These are phyloP conservation scores for Bilobella aurantiaca DNA, from an alignment of 1,140 invertebrate species.

Conservation along the genomic window DNA sequence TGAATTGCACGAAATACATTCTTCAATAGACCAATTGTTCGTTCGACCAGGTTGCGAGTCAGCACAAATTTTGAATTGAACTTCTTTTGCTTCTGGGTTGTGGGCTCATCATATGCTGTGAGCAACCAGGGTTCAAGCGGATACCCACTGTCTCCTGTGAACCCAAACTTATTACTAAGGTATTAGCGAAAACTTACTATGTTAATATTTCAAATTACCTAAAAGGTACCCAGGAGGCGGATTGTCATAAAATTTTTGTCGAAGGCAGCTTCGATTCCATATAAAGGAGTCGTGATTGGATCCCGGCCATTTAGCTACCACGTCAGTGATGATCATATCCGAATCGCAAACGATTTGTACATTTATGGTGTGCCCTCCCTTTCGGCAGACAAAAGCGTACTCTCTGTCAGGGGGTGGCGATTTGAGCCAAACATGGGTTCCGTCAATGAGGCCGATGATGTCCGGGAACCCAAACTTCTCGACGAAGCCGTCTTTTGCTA, in stretches of 20 bases:
- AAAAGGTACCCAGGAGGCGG: too few species aligned
- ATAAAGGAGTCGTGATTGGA: constrained; percentile 36
- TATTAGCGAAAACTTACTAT: neutral
- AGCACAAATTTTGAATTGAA: neutral
- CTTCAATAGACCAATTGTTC: constrained; percentile 3
- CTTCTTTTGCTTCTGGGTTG: neutral
- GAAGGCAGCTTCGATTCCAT: neutral
- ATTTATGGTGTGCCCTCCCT: constrained; percentile 26
- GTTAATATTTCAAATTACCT: neutral
- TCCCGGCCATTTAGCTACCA: constrained; percentile 40
- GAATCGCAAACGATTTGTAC: constrained; percentile 40
- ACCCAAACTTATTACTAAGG: neutral
- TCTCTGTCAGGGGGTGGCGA: constrained; percentile 17
- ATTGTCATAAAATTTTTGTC: constrained; percentile 1
- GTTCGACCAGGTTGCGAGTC: neutral
- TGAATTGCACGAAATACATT: constrained; percentile 5
- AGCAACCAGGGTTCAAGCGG: constrained; percentile 13
- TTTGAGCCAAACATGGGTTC: constrained; percentile 35
- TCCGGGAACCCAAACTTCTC: constrained; percentile 13
- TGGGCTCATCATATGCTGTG: neutral
- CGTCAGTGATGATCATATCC: constrained; percentile 37
- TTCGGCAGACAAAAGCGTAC: constrained; percentile 17
- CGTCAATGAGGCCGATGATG: constrained; percentile 35
- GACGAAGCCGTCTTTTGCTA: constrained; percentile 10
- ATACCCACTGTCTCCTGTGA: constrained; percentile 17